Conservation (phyloP, 1,140 invertebrate species). For the Nixonia krombeini region DNA sequence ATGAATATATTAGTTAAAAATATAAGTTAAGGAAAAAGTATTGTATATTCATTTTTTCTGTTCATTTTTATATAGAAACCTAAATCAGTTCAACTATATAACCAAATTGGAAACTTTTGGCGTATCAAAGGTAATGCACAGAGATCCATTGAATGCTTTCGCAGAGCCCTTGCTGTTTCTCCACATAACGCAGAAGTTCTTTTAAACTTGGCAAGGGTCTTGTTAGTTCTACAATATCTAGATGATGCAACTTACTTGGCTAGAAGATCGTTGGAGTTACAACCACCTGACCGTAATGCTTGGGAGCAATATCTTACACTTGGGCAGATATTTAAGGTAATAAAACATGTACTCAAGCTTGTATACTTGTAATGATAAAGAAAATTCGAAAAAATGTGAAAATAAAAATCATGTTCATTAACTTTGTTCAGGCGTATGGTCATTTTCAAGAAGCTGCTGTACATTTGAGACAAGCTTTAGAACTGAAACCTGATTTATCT, state of each 20-base stretch:
- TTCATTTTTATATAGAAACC: constrained; percentile 81
- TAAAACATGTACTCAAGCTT: no score
- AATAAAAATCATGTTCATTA: background rate
- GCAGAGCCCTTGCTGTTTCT: constrained; percentile 85
- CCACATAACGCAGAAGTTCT: constrained; percentile 90
- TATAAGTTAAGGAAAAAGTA: background rate
- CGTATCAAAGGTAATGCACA: constrained; percentile 87
- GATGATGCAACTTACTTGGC: constrained; percentile 91
- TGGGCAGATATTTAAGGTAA: constrained; percentile 83
- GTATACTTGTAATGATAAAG: no score
- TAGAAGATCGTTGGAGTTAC: constrained; percentile 80
- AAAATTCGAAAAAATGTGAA: no score
- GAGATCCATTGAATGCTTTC: constrained; percentile 89
- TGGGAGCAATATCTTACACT: constrained; percentile 93
- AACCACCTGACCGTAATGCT: constrained; percentile 85
- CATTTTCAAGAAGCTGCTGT: constrained; percentile 86
- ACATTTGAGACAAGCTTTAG: constrained; percentile 84
- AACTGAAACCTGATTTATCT: constrained; percentile 86
- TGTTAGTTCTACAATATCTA: constrained; percentile 88
- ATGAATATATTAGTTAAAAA: constrained; percentile 28
- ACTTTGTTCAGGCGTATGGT: constrained; percentile 78
- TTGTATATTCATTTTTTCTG: no score
- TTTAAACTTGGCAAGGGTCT: constrained; percentile 85
- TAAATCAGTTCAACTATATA: constrained; percentile 87
- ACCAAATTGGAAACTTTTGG: constrained; percentile 92